phyloP scores from a whole-genome alignment of 2,113 vertebrate genomes.

The Irena cyanogastra region DNA sequence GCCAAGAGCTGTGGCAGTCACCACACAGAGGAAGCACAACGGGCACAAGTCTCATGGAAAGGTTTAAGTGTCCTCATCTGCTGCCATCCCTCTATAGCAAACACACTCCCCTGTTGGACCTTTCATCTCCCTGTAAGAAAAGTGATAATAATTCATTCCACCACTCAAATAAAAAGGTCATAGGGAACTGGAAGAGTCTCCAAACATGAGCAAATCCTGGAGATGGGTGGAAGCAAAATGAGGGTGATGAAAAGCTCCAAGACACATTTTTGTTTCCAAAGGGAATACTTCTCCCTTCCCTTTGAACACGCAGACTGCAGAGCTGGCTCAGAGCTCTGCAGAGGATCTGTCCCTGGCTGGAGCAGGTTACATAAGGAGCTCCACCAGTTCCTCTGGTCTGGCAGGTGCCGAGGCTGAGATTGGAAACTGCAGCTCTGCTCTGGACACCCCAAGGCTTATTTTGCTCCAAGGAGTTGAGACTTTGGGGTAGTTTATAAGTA shows the following conservation, averaged over 20 bases:
- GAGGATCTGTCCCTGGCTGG: constrained; percentile 48
- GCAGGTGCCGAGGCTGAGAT: not conserved
- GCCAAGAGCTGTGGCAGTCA: not conserved
- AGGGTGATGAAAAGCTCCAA: constrained; percentile 2
- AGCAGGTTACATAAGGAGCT: constrained; percentile 19
- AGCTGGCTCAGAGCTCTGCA: constrained; percentile 28
- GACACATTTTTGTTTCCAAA: not conserved
- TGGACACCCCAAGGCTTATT: not conserved
- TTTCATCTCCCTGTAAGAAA: not conserved
- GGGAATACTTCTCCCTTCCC: not conserved
- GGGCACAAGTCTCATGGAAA: not conserved
- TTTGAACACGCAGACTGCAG: not conserved
- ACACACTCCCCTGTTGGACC: not conserved
- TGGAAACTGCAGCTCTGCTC: not conserved
- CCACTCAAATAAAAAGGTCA: not conserved
- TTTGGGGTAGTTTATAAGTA: not conserved
- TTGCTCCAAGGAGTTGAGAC: not conserved
- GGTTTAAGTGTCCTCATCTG: not conserved
- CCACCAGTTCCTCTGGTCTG: constrained; percentile 18
- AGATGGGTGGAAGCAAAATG: not conserved
- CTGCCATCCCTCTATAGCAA: not conserved
- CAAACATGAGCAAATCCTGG: not conserved
- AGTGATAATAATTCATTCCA: not conserved
- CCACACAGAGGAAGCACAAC: not conserved
- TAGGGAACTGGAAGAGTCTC: not conserved